Conservation (phyloP, 2,797 vertebrate species). For the Rhadinocentrus ornatus region DNA sequence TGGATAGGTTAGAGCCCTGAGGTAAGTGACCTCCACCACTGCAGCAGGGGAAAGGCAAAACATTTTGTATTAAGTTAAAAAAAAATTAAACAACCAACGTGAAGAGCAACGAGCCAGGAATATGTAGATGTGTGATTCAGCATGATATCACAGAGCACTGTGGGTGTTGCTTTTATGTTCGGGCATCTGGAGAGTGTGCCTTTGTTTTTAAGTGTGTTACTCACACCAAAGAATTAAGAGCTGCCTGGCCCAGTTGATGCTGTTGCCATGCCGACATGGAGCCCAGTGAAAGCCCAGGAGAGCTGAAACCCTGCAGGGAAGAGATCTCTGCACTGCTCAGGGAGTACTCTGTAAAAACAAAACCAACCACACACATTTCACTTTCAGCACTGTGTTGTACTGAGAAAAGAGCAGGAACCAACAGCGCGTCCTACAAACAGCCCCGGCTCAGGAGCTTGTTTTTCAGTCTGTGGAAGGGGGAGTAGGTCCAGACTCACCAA, state of each 20-base stretch:
- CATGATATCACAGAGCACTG: constrained; percentile 39
- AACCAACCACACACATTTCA: constrained; percentile 59
- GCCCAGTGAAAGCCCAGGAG: constrained; percentile 94
- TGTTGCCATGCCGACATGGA: constrained; percentile 99
- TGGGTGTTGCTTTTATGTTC: constrained; percentile 68
- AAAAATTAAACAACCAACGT: constrained; percentile 29
- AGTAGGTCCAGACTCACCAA: constrained; percentile 84
- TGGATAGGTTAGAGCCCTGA: constrained; percentile 96
- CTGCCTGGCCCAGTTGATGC: constrained; percentile 94
- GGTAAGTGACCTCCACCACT: constrained; percentile 96
- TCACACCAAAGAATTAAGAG: constrained; percentile 98
- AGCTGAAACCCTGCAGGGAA: constrained; percentile 95
- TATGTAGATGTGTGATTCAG: constrained; percentile 60
- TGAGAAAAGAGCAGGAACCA: constrained; percentile 58
- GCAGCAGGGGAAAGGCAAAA: constrained; percentile 42
- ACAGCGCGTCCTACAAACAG: constrained; percentile 37
- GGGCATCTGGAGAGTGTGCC: constrained; percentile 72
- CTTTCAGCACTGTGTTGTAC: constrained; percentile 44
- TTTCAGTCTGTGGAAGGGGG: constrained; percentile 25
- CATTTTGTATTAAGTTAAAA: constrained; percentile 19
- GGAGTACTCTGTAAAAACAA: constrained; percentile 91
- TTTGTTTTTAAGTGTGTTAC: constrained; percentile 82
- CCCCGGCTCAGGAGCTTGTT: constrained; percentile 25
- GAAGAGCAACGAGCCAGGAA: constrained; percentile 32
- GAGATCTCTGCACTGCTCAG: constrained; percentile 96